phyloP scores from a whole-genome alignment of 1,140 invertebrate species.

The Temnothorax curvispinosus region DNA sequence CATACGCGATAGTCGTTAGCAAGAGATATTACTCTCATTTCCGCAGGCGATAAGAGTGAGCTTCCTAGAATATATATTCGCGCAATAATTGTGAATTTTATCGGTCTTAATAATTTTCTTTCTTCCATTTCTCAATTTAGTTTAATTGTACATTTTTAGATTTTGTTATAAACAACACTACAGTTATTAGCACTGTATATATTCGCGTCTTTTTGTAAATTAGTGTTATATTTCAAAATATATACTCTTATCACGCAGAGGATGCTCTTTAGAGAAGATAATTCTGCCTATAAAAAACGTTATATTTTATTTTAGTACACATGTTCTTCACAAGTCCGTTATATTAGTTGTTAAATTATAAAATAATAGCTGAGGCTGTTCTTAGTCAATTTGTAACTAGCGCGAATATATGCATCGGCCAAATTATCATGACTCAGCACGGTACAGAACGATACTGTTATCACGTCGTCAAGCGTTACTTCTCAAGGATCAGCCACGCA shows the following conservation, averaged over 20 bases:
- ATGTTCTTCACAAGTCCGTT: too few relatives aligned
- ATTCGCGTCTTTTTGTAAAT: neutral
- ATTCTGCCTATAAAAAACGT: neutral
- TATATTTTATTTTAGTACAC: neutral
- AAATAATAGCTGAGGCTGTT: neutral
- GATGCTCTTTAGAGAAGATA: neutral
- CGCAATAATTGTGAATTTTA: slow-evolving; percentile 5
- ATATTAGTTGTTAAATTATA: neutral
- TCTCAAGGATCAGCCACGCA: slow-evolving; percentile 23
- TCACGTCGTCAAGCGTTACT: slow-evolving; percentile 24
- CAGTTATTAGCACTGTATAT: neutral
- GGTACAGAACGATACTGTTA: slow-evolving; percentile 61
- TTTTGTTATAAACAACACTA: neutral
- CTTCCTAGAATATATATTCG: slow-evolving; percentile 27
- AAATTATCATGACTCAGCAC: slow-evolving; percentile 69
- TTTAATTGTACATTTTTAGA: neutral
- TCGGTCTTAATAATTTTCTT: neutral
- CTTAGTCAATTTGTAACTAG: neutral
- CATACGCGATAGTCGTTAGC: slow-evolving; percentile 1
- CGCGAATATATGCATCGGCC: neutral
- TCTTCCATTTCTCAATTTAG: neutral
- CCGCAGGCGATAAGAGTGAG: slow-evolving; percentile 23
- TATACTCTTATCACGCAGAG: neutral
- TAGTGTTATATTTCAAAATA: neutral
- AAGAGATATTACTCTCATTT: slow-evolving; percentile 46